Conservation (phyloP, 2,888 invertebrate species). For the Acronicta alni region DNA sequence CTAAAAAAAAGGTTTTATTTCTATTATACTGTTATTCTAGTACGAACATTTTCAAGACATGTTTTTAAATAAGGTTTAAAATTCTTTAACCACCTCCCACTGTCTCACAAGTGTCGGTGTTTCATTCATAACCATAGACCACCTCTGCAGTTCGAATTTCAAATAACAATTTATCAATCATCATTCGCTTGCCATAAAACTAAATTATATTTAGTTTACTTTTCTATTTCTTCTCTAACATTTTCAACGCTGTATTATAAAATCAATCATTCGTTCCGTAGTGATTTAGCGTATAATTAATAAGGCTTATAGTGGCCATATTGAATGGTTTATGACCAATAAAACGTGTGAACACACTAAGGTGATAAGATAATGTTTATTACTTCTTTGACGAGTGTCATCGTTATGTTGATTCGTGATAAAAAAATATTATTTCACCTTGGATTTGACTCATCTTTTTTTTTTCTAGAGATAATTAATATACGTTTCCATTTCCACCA, state of each 20-base stretch:
- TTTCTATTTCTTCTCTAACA: constrained; percentile 38
- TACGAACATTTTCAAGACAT: no score
- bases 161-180: constrained; percentile 39
- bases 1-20: no score
- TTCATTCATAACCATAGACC: constrained; percentile 18
- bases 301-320: constrained; percentile 41
- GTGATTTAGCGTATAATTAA: constrained; percentile 55
- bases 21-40: no score
- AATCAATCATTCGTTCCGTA: constrained; percentile 44
- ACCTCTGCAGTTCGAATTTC: constrained; percentile 15
- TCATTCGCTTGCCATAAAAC: constrained; percentile 19
- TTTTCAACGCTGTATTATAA: constrained; percentile 42
- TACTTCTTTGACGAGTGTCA: constrained; percentile 50
- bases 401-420: constrained; percentile 45
- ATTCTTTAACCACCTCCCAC: neutral
- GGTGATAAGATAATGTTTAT: constrained; percentile 54
- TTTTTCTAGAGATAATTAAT: neutral
- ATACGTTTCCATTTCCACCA: constrained; percentile 6
- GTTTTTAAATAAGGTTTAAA: neutral
- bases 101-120: neutral
- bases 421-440: constrained; percentile 43
- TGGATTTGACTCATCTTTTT: constrained; percentile 38
- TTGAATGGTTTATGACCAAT: constrained; percentile 55
- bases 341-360: constrained; percentile 53
- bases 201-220: constrained; percentile 19